Evolutionary conservation across 2,888 invertebrate genomes (phyloP).

Genomic region (Clistopyga incitator): DNA sequence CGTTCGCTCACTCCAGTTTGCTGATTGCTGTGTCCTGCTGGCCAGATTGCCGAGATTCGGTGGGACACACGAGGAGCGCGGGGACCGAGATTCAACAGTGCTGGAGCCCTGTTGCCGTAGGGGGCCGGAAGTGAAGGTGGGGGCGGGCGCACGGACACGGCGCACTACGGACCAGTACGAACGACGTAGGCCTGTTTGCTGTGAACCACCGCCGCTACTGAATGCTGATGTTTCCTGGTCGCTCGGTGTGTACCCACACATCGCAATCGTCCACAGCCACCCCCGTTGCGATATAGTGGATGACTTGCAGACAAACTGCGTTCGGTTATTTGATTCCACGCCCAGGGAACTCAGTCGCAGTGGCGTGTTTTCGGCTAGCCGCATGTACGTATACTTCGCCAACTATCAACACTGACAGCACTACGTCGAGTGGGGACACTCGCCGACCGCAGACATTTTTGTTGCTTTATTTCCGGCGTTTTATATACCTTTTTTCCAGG

Average conservation of each 20-base stretch:
- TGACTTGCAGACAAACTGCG: slow-evolving; percentile 80
- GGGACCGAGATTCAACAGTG: slow-evolving; percentile 34
- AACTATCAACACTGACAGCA: background rate
- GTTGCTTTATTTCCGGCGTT: too few relatives aligned
- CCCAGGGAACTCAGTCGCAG: slow-evolving; percentile 56
- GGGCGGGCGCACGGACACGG: slow-evolving; percentile 2
- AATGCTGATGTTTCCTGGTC: slow-evolving; percentile 29
- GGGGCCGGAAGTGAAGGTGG: background rate
- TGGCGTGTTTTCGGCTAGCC: slow-evolving; percentile 18
- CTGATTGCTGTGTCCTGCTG: slow-evolving; percentile 77
- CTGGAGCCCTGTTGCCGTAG: background rate
- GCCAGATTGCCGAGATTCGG: slow-evolving; percentile 68
- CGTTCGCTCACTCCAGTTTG: slow-evolving; percentile 56
- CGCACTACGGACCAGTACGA: background rate
- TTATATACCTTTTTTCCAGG: too few relatives aligned
- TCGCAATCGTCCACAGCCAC: slow-evolving; percentile 57
- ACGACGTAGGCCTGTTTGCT: slow-evolving; percentile 34
- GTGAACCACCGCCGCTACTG: slow-evolving; percentile 13
- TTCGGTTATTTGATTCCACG: slow-evolving; percentile 79
- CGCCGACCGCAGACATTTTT: background rate
- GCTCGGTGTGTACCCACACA: slow-evolving; percentile 70
- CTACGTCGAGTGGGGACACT: background rate
- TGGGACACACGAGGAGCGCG: too few relatives aligned
- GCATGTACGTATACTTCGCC: background rate
- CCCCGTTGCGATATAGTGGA: slow-evolving; percentile 54